Conservation (phyloP, 1,140 invertebrate species). For the Calliphora vicina region DNA sequence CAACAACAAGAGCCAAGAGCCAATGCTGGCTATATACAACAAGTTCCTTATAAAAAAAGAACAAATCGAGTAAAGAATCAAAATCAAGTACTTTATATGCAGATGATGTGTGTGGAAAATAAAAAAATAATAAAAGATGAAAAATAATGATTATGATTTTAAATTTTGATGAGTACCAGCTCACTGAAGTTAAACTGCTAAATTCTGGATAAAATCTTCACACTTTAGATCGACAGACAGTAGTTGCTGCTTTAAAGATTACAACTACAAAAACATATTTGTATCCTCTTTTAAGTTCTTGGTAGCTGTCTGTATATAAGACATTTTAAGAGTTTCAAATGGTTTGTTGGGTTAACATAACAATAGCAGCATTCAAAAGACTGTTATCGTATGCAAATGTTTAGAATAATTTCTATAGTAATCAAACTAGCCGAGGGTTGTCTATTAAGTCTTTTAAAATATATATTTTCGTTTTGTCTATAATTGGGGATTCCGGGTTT, state of each 20-base stretch:
- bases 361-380: not conserved
- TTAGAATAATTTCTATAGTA: constrained; percentile 3
- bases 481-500: no score
- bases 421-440: not conserved
- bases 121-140: not conserved
- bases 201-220: not conserved
- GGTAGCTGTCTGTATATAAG: not conserved
- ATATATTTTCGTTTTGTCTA: no score
- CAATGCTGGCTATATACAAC: no score
- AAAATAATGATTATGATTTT: not conserved
- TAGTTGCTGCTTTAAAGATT: no score
- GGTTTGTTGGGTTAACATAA: not conserved
- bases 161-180: not conserved
- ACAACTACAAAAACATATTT: not conserved
- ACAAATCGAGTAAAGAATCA: not conserved
- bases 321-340: not conserved
- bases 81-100: constrained; percentile 17
- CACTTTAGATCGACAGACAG: no score
- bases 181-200: not conserved
- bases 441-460: no score
- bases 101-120: not conserved
- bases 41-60: not conserved
- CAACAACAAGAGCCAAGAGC: no score
- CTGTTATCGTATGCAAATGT: not conserved
- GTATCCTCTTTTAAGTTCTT: not conserved